Evolutionary conservation across 2,888 invertebrate genomes (phyloP), one percentile per base, ranked within the genome.

Genomic region (Vannuccia rotundouncinata): DNA sequence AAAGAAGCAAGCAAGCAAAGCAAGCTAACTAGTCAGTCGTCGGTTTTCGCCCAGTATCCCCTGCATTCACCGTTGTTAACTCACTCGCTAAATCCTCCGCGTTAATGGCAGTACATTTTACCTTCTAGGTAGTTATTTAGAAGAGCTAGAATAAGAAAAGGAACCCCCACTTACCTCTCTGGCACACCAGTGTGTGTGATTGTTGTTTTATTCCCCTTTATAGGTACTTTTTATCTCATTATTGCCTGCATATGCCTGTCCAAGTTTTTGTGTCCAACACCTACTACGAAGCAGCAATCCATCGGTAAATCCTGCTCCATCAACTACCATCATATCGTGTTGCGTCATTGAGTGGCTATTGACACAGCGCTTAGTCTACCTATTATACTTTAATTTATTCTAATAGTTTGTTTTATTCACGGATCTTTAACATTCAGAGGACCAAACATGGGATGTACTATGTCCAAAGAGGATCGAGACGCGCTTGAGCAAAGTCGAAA

Each of bases 401-500:
- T 45, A 17, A 10, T 45, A 45, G 17, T 45, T 17, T 45, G 45
- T 45, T 5, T 45, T 45, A 45, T 10, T 10, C 45, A 17, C 17
- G 5, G 17, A 10, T 45, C 45, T 17, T 45, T 10, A 45, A 5
- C 45, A 17, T 66, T 27, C 10, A 66, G 59, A 25, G 25, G 25
- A 25, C 13, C 29, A 1, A 78, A 60, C 81, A 98, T 98, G 97
- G 98, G 98, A 91, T 98, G 98, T 92, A 95, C 97, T 90, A 95
- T 97, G 92, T 97, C 96, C 90, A 96, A 97, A 86, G 98, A 99
- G 90, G 98, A 99, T 91, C 92, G 97, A 90, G 95, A 95, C 88
- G 98, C 98, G 88, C 92, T 95, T 90, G 98, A 96, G 90, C 92
- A 97, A 89, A 96, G 94, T 91, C 94, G 94, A 90, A 93, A 93